Evolutionary conservation across 2,888 invertebrate genomes (phyloP), one percentile per base, ranked within the genome.

Genomic region (Harpalus rufipes): DNA sequence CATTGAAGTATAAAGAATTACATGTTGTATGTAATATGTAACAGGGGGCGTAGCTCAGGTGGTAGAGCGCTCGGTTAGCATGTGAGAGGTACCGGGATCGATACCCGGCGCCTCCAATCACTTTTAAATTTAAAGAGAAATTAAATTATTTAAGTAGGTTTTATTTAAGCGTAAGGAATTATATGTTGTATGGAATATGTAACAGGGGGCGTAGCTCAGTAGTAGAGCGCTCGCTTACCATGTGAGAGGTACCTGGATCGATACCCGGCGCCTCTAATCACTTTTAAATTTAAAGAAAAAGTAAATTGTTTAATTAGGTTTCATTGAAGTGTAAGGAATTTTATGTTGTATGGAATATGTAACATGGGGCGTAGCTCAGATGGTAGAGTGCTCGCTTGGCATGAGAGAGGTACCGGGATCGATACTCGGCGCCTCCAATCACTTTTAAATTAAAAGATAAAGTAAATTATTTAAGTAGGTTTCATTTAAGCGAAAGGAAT

Each of bases 331-430:
- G 44, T 44, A 1, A 44, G 2, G 44, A 7, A 10, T 10, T 7
- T 1, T 44, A 44, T 1, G 10, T 10, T 5, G 10, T 10, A 10
- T 44, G 44, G 1, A 10, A 44, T 44, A 4, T 44, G 44, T n/a
- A 58, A 81, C 51, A 56, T 74, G 87, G 89, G 89, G 88, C 89
- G 92, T 92, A 92, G 92, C 92, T 92, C 92, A 92, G 91, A 92
- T 92, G 92, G 92, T 92, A 92, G 92, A 92, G 92, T 92, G 92
- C 92, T 92, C 92, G 92, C 91, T 92, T 92, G 92, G 92, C 92
- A 92, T 92, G 92, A 91, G 92, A 92, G 92, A 92, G 92, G 92
- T 92, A 92, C 92, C 91, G 92, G 92, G 92, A 92, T 92, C 92
- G 92, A 92, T 92, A 87, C 90, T 90, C 90, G 90, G 90, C 90